Conservation (phyloP, 2,113 vertebrate genomes). For the Xiphorhynchus elegans region DNA sequence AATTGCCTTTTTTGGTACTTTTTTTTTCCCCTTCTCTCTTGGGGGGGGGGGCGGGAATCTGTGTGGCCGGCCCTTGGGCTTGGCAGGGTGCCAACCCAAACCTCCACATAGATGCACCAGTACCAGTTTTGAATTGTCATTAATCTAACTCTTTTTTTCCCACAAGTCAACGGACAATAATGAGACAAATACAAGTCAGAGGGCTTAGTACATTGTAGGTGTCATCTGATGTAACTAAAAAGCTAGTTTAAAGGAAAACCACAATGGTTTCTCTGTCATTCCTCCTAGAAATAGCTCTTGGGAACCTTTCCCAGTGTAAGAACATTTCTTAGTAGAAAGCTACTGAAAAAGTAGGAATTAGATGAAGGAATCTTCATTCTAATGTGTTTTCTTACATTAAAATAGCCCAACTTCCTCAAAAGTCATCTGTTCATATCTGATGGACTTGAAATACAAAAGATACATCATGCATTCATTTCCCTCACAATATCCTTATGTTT, state of each 20-base stretch:
- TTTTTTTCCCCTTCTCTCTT: no score
- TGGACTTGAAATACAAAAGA: not conserved
- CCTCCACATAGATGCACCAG: not conserved
- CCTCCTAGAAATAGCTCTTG: not conserved
- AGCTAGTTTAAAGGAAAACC: not conserved
- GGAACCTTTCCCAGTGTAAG: not conserved
- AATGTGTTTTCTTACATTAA: not conserved
- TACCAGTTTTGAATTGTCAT: not conserved
- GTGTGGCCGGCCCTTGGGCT: no score
- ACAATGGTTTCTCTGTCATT: not conserved
- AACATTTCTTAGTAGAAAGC: not conserved
- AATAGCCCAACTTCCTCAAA: not conserved
- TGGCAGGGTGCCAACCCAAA: no score
- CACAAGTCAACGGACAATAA: not conserved
- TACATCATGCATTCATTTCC: not conserved
- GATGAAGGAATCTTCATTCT: not conserved
- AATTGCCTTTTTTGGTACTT: no score
- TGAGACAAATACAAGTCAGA: not conserved
- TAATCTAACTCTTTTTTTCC: not conserved
- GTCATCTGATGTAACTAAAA: not conserved
- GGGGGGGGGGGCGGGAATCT: no score
- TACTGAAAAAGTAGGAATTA: not conserved
- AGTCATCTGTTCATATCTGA: not conserved
- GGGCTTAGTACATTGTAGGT: not conserved
- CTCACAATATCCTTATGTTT: not conserved